Evolutionary conservation across 2,113 vertebrate genomes (phyloP).

Genomic region (Hepsetus odoe): DNA sequence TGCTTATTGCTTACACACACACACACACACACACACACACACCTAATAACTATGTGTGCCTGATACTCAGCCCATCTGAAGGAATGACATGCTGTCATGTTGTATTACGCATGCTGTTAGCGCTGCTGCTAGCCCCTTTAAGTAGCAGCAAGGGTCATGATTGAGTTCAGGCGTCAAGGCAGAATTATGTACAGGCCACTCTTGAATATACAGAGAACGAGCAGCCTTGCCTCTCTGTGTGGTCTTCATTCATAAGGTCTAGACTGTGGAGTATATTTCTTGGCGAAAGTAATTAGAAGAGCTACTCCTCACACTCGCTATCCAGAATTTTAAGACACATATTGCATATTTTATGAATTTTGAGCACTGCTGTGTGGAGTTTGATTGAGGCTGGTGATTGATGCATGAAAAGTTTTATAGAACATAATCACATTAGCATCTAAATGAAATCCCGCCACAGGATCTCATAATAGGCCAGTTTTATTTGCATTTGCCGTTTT

Average conservation of each 20-base stretch:
- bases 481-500: conserved; percentile 22
- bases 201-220: not conserved
- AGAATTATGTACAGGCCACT: not conserved
- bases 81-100: conserved; percentile 39
- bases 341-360: conserved; percentile 39
- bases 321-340: conserved; percentile 18
- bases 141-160: conserved; percentile 17
- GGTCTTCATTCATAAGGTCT: not conserved
- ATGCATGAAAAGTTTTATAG: conserved; percentile 40
- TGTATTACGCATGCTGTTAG: conserved; percentile 34
- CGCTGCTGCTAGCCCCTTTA: conserved; percentile 7
- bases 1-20: not conserved
- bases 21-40: conserved; percentile 1
- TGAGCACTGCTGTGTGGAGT: conserved; percentile 9
- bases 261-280: not conserved
- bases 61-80: conserved; percentile 14
- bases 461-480: conserved; percentile 29
- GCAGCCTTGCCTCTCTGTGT: not conserved
- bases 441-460: conserved; percentile 44
- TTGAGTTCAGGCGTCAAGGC: conserved; percentile 12
- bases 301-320: not conserved
- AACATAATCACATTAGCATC: conserved; percentile 54
- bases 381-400: conserved; percentile 50
- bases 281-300: conserved; percentile 7
- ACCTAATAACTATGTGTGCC: conserved; percentile 5